Base-by-base conservation (phyloP, 2,888 invertebrate genomes). In the Stomorhina lunata region DNA sequence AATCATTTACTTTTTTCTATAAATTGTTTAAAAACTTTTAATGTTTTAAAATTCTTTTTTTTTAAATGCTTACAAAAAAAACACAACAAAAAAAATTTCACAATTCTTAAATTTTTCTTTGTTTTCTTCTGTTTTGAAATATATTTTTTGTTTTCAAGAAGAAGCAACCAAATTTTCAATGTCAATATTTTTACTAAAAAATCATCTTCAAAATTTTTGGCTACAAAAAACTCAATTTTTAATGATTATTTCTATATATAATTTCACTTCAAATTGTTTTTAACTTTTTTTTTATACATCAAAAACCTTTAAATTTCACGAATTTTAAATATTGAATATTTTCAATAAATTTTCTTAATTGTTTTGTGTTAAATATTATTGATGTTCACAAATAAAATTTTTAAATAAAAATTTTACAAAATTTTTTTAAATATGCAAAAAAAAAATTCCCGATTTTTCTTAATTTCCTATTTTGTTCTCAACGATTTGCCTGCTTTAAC, bases 151-250 rank as follows among this genome's bases (percentile, higher is more conserved):
- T 65, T 65, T 75, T 75, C 55, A 43, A 17, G 7, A 17, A 12
- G 4, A 40, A 27, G 57, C 32, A n/a, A n/a, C n/a, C n/a, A 17
- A 69, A 69, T 68, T 69, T 78, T 83, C 80, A 83, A 80, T 83
- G 83, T 83, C 83, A 83, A 78, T 73, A 65, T 37, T 34, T 69
- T 73, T 9, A 27, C 43, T 55, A 17, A 45, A 59, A 29, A 29
- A 59, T 59, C 59, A 48, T 65, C 32, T 27, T 37, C 7, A 59
- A 53, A 37, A 48, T 25, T 27, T 27, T 4, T 10, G 3, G 4
- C 9, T 37, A 22, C 6, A 22, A 55, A 15, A n/a, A 45, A 25
- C n/a, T n/a, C 43, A 45, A 59, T 43, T 27, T 22, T 27, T 9
- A 10, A 25, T 76, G 12, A 27, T 57, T 59, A 59, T 43, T 66